Evolutionary conservation across 2,113 vertebrate species (phyloP).

Genomic region (Phalacrocorax aristotelis): DNA sequence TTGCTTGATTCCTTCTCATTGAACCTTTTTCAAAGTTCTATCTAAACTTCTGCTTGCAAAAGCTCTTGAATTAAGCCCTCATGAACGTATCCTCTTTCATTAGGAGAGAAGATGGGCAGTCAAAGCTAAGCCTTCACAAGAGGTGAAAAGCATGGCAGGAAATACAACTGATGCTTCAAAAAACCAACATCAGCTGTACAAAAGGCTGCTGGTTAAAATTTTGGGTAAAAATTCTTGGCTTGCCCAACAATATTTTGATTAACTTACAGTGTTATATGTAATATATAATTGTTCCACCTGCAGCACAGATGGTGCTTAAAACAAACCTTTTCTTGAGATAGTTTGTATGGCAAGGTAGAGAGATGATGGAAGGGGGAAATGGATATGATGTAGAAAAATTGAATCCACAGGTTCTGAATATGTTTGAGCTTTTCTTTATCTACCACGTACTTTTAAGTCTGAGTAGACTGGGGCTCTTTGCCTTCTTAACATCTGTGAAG

Average conservation of each 20-base stretch:
- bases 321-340: neutral
- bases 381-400: constrained; percentile 18
- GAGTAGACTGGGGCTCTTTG: neutral
- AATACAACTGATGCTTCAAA: constrained; percentile 19
- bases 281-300: constrained; percentile 15
- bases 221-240: constrained; percentile 39
- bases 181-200: constrained; percentile 7
- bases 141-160: neutral
- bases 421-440: neutral
- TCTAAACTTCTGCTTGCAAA: neutral
- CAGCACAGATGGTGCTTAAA: constrained; percentile 21
- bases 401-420: constrained; percentile 10
- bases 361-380: neutral
- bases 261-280: neutral
- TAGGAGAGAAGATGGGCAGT: neutral
- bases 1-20: constrained; percentile 41
- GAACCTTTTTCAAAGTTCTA: constrained; percentile 20
- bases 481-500: neutral
- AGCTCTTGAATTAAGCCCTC: constrained; percentile 10
- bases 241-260: constrained; percentile 23
- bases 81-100: neutral
- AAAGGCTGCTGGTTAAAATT: constrained; percentile 32
- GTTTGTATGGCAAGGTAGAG: neutral
- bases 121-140: neutral
- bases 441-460: neutral